A percentile compares a stretch with the other conserved stretches of the same genome.
Conservation (phyloP, 30 jellyfish, hydroid and myxozoan genomes). For the Chironex yamaguchii region DNA sequence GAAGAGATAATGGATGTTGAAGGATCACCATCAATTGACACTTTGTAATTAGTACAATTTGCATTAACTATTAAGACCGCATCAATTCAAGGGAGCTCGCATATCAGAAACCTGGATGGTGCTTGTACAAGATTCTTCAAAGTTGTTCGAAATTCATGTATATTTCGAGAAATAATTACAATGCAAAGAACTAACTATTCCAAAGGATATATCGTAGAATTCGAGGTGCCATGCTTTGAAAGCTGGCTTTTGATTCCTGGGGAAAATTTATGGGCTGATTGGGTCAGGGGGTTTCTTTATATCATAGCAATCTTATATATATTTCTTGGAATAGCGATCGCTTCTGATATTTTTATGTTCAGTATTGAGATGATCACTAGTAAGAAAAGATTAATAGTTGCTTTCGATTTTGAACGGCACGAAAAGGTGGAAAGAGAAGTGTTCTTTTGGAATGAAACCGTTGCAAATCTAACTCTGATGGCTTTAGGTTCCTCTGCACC, state of each 20-base stretch:
- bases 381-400: conserved; percentile 68
- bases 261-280: conserved; percentile 81
- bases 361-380: conserved; percentile 94
- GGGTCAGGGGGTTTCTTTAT: conserved; percentile 85
- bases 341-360: conserved; percentile 88
- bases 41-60: no score
- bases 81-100: no score
- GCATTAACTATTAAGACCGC: no score
- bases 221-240: conserved; percentile 69
- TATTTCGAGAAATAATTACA: no score
- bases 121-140: no score
- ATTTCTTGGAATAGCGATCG: conserved; percentile 93
- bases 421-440: conserved; percentile 81
- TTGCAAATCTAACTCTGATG: conserved; percentile 93
- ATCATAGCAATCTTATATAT: conserved; percentile 71
- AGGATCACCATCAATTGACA: no score
- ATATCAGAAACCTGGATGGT: no score
- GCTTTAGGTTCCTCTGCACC: conserved; percentile 98
- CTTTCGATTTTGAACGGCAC: conserved; percentile 76
- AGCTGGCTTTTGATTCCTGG: conserved; percentile 95
- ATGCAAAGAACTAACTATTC: conserved; percentile 71
- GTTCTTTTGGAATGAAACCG: conserved; percentile 91
- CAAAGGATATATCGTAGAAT: conserved; percentile 72
- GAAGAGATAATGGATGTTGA: no score
- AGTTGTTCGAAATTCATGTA: no score